These are phyloP conservation scores for Benthosema pterotum DNA, from an alignment of 2,797 vertebrate species.

Conservation along the genomic window DNA sequence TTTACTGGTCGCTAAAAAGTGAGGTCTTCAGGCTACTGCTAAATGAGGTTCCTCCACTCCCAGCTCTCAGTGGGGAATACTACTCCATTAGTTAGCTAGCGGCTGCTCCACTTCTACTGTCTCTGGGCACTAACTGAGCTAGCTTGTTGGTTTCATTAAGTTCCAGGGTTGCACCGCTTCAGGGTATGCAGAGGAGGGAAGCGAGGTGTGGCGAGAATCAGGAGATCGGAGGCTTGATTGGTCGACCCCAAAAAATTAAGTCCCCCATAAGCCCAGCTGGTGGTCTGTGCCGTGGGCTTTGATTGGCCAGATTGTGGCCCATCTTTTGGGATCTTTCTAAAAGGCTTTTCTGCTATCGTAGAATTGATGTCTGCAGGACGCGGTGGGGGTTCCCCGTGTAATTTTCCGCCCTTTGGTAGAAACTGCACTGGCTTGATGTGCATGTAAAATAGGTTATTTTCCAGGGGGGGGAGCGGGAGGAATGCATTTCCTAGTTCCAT, in stretches of 20 bases:
- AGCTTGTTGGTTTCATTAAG: conserved; percentile 73
- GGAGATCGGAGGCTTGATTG: conserved; percentile 56
- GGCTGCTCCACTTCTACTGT: conserved; percentile 76
- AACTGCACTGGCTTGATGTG: conserved; percentile 10
- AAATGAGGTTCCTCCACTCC: conserved; percentile 81
- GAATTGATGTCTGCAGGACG: conserved; percentile 10
- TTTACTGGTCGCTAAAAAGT: conserved; percentile 48
- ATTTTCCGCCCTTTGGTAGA: conserved; percentile 24
- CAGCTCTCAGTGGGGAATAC: conserved; percentile 80
- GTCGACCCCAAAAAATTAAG: conserved; percentile 51
- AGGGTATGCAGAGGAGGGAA: conserved; percentile 66
- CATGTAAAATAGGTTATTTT: conserved; percentile 25
- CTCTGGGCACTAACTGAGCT: conserved; percentile 67
- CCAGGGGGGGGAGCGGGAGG: conserved; percentile 6
- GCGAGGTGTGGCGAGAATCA: conserved; percentile 58
- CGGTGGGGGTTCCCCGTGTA: conserved; percentile 4
- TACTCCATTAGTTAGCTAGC: conserved; percentile 79
- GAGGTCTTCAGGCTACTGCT: conserved; percentile 77
- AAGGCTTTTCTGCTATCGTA: conserved; percentile 28
- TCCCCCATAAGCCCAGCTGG: conserved; percentile 23
- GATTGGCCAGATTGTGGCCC: conserved; percentile 31
- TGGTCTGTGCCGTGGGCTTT: conserved; percentile 24
- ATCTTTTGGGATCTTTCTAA: conserved; percentile 35
- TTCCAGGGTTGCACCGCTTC: conserved; percentile 66
- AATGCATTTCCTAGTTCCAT: conserved; percentile 18